A percentile compares a stretch with the other conserved stretches of the same genome.
These are phyloP conservation scores for Macrotrachela quadricornifera DNA, from an alignment of 1,140 invertebrate species.

Conservation along the genomic window DNA sequence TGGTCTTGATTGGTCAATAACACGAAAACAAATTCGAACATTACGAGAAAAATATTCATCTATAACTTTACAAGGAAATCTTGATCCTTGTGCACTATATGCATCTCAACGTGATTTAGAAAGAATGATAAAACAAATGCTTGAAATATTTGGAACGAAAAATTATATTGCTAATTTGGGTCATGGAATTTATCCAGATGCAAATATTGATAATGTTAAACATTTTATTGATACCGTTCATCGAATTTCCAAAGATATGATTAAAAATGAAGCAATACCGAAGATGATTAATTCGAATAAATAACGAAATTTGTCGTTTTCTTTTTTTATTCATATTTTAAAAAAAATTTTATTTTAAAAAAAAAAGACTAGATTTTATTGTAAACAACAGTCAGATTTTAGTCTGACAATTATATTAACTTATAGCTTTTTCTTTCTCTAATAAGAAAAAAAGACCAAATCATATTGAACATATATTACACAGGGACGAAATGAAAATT, in stretches of 20 bases:
- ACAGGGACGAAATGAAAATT: too few species aligned
- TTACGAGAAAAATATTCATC: constrained; percentile 38
- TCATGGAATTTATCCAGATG: constrained; percentile 87
- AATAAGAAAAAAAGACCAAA: too few species aligned
- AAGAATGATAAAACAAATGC: constrained; percentile 49
- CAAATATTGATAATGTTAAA: constrained; percentile 54
- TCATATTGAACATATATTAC: too few species aligned
- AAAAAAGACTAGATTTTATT: too few species aligned
- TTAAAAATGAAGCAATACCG: background rate
- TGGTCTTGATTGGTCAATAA: constrained; percentile 77
- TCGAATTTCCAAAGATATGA: constrained; percentile 25
- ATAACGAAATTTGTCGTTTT: too few species aligned
- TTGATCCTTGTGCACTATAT: constrained; percentile 83
- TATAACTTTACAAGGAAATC: constrained; percentile 74
- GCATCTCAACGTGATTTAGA: constrained; percentile 36
- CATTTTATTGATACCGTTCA: constrained; percentile 70
- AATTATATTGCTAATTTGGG: constrained; percentile 90
- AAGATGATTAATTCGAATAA: too few species aligned
- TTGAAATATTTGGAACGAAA: constrained; percentile 56
- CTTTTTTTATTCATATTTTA: too few species aligned
- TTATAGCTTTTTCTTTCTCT: too few species aligned
- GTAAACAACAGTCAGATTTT: too few species aligned
- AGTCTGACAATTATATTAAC: too few species aligned
- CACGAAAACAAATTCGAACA: constrained; percentile 48
- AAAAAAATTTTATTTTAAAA: too few species aligned